A percentile compares a stretch with the other conserved stretches of the same genome.
Evolutionary conservation across 2,113 vertebrate genomes (phyloP).

Genomic region (Micronisus gabar): DNA sequence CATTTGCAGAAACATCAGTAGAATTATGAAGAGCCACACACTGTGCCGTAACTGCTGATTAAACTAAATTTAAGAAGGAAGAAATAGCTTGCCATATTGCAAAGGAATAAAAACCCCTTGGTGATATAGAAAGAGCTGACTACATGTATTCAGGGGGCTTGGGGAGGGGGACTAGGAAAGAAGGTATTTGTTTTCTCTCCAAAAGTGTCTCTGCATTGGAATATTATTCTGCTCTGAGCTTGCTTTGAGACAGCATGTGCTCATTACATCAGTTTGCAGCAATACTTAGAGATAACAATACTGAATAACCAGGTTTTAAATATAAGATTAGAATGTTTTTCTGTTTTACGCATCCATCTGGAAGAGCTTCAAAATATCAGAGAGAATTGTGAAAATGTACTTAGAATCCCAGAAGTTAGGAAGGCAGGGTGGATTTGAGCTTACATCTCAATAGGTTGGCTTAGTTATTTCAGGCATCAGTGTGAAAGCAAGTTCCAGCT

Average conservation of each 20-base stretch:
- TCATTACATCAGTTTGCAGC: not conserved
- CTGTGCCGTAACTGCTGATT: conserved; percentile 48
- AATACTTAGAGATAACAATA: not conserved
- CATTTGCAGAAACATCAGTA: not conserved
- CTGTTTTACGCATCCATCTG: not conserved
- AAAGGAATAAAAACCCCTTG: conserved; percentile 17
- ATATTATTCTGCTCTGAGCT: not conserved
- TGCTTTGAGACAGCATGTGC: not conserved
- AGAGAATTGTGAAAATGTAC: not conserved
- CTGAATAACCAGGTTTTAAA: not conserved
- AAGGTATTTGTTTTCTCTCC: not conserved
- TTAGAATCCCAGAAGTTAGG: not conserved
- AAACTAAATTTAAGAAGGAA: conserved; percentile 29
- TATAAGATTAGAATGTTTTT: not conserved
- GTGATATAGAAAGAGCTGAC: conserved; percentile 32
- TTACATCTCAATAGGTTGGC: not conserved
- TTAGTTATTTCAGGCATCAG: not conserved
- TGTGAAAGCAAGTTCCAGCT: not conserved
- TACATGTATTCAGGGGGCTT: not conserved
- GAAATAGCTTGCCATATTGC: conserved; percentile 39
- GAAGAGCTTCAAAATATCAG: not conserved
- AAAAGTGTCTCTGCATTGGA: not conserved
- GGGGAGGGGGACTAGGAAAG: not conserved
- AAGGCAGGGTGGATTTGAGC: not conserved
- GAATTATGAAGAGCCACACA: conserved; percentile 28